Conservation (phyloP, 1,140 invertebrate genomes). For the Bombyx mori region ASM3026992v2 NC_085131.1:6880501-6881000, state of each 20-base stretch:
- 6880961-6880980: slow-evolving; percentile 64
- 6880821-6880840: slow-evolving; percentile 70
- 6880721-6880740: slow-evolving; percentile 19
- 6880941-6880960: slow-evolving; percentile 65
- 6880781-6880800: slow-evolving; percentile 67
- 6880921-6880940: slow-evolving; percentile 65
- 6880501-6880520: slow-evolving; percentile 61
- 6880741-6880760: slow-evolving; percentile 48
- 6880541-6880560: slow-evolving; percentile 58
- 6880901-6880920: slow-evolving; percentile 71
- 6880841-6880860: slow-evolving; percentile 68
- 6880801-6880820: slow-evolving; percentile 68
- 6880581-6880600: slow-evolving; percentile 13
- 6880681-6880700: neutral
- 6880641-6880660: no score
- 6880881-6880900: slow-evolving; percentile 48
- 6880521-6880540: slow-evolving; percentile 51
- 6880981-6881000: slow-evolving; percentile 30
- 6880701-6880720: neutral
- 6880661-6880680: neutral
- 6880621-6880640: no score
- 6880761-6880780: slow-evolving; percentile 52
- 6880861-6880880: slow-evolving; percentile 65
- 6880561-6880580: slow-evolving; percentile 40
- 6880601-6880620: no score